These are phyloP conservation scores for Microplitis mediator DNA, from an alignment of 1,140 invertebrate species.

Conservation along the genomic window DNA sequence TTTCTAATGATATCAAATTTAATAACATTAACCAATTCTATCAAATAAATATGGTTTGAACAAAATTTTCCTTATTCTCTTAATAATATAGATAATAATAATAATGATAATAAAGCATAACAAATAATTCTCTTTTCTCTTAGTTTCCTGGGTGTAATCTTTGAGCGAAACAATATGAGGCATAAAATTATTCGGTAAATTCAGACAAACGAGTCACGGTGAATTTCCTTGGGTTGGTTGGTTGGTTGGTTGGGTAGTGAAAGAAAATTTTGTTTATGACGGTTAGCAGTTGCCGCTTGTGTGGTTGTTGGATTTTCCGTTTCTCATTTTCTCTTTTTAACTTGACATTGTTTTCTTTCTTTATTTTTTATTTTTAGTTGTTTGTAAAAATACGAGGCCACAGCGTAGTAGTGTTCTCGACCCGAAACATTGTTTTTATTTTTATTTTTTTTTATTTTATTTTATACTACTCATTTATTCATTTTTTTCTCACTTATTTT, in stretches of 20 bases:
- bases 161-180: conserved; percentile 3
- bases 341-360: conserved; percentile 21
- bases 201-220: conserved; percentile 18
- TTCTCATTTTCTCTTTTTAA: conserved; percentile 9
- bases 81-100: too few species aligned
- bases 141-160: background rate
- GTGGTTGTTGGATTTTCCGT: background rate
- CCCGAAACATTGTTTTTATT: conserved; percentile 18
- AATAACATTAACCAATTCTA: too few species aligned
- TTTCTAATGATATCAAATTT: too few species aligned
- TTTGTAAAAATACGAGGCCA: conserved; percentile 19
- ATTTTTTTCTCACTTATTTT: conserved; percentile 6
- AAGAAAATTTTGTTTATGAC: conserved; percentile 28
- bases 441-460: too few species aligned
- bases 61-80: too few species aligned
- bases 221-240: background rate
- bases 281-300: conserved; percentile 3
- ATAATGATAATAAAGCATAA: background rate
- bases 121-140: background rate
- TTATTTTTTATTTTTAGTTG: conserved; percentile 5
- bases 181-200: conserved; percentile 22
- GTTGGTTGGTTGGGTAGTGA: background rate
- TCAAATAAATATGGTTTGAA: too few species aligned
- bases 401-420: conserved; percentile 18
- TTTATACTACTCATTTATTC: background rate